Conservation (phyloP, 2,888 invertebrate genomes). For the Drosophila fulvimacula region DNA sequence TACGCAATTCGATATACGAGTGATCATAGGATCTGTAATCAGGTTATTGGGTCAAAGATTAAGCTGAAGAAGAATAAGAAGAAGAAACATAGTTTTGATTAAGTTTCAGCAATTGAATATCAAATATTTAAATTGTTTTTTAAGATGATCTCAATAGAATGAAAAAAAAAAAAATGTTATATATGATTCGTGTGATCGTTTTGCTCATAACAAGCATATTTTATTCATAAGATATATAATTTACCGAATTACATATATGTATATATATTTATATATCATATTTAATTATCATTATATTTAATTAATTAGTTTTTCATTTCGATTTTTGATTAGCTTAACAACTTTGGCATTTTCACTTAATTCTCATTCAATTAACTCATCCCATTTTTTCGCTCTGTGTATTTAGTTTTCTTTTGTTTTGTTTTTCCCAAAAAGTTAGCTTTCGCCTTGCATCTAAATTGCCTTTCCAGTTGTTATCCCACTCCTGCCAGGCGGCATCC, state of each 20-base stretch:
- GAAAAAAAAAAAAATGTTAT: too few species aligned
- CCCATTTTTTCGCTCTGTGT: slow-evolving; percentile 2
- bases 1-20: slow-evolving; percentile 12
- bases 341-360: not conserved
- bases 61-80: not conserved
- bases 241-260: too few species aligned
- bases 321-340: not conserved
- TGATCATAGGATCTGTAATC: not conserved
- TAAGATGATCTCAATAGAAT: too few species aligned
- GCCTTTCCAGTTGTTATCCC: slow-evolving; percentile 14
- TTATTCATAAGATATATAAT: too few species aligned
- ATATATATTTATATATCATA: not conserved
- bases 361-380: not conserved
- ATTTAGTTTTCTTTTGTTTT: slow-evolving; percentile 1
- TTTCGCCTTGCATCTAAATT: slow-evolving; percentile 15
- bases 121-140: too few species aligned
- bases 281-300: too few species aligned
- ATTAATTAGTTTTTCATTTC: not conserved
- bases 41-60: slow-evolving; percentile 1
- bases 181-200: too few species aligned
- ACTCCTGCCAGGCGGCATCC: not conserved
- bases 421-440: not conserved
- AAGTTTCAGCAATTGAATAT: too few species aligned
- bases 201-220: too few species aligned
- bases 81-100: not conserved